A percentile compares a stretch with the other conserved stretches of the same genome.
phyloP scores from a whole-genome alignment of 53 echinoderm and acorn worm genomes.

The Antedon mediterranea region DNA sequence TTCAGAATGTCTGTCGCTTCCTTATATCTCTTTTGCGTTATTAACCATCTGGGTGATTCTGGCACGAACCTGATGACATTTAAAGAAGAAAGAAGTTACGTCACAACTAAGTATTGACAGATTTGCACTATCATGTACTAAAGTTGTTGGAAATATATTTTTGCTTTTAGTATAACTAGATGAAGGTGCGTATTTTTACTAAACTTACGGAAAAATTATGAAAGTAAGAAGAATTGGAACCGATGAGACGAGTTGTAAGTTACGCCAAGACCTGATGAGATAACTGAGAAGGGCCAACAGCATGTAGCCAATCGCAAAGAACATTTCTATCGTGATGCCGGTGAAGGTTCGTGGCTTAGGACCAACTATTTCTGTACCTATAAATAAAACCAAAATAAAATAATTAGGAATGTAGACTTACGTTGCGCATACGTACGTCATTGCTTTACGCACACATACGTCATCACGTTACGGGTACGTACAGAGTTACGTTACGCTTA shows the following conservation, averaged over 20 bases:
- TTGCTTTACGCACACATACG: too few species aligned
- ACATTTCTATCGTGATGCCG: slow-evolving; percentile 43
- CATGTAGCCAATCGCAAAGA: slow-evolving; percentile 58
- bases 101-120: too few species aligned
- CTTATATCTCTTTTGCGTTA: not conserved
- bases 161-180: too few species aligned
- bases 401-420: too few species aligned
- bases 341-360: slow-evolving; percentile 49
- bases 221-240: slow-evolving; percentile 36
- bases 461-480: too few species aligned
- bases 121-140: too few species aligned
- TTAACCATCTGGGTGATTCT: slow-evolving; percentile 17
- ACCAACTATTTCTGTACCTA: slow-evolving; percentile 72
- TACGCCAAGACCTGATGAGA: slow-evolving; percentile 66
- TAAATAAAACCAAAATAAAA: slow-evolving; percentile 9
- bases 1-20: slow-evolving; percentile 4
- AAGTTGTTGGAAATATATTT: too few species aligned
- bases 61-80: not conserved
- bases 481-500: too few species aligned
- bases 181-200: too few species aligned
- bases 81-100: too few species aligned
- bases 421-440: too few species aligned
- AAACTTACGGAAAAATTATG: slow-evolving; percentile 46
- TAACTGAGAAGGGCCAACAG: slow-evolving; percentile 43
- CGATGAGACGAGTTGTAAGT: slow-evolving; percentile 36